These are phyloP conservation scores for Neomorphus geoffroyi DNA, from an alignment of 2,797 vertebrate genomes.

Conservation along the genomic window DNA sequence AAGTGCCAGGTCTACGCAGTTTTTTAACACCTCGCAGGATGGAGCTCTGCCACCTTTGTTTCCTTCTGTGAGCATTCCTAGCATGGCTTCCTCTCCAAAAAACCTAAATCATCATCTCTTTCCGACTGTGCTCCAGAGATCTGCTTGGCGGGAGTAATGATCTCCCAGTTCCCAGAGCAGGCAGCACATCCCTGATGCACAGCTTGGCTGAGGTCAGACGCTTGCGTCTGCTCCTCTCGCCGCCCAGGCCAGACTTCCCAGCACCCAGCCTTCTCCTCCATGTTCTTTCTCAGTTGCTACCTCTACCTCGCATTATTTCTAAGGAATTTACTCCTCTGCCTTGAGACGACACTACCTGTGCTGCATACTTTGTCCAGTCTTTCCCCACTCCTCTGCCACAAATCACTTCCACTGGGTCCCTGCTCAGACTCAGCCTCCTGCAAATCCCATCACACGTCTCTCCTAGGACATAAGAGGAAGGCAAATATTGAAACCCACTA, in stretches of 20 bases:
- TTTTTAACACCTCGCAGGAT: too few species aligned
- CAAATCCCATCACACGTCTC: not conserved
- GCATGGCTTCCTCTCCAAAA: not conserved
- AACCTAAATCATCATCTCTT: not conserved
- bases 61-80: not conserved
- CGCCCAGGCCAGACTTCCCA: not conserved
- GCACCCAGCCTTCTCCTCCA: not conserved
- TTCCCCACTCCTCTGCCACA: not conserved
- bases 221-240: not conserved
- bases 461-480: not conserved
- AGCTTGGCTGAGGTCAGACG: not conserved
- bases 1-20: too few species aligned
- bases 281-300: not conserved
- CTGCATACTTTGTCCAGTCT: not conserved
- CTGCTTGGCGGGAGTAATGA: not conserved
- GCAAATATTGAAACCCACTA: not conserved
- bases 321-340: not conserved
- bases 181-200: not conserved
- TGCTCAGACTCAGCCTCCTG: not conserved
- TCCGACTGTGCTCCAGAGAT: not conserved
- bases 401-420: not conserved
- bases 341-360: rapidly evolving
- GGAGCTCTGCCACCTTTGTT: not conserved
- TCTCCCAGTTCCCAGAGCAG: not conserved
- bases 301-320: not conserved